Conservation (phyloP, 2,797 vertebrate species). For the Sebastes baramenuke region DNA sequence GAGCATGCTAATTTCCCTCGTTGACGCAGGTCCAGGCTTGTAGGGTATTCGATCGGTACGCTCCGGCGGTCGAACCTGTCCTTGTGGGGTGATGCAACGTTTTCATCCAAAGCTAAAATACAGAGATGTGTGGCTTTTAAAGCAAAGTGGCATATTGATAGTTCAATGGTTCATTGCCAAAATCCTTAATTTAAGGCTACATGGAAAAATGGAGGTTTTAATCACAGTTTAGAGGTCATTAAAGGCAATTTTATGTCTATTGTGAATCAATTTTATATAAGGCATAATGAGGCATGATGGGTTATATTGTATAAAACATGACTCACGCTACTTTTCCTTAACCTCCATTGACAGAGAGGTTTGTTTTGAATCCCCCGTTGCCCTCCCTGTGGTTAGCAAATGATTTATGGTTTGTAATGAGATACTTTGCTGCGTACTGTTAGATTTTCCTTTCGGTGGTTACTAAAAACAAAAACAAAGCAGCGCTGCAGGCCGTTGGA, state of each 20-base stretch:
- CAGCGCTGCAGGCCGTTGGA: background rate
- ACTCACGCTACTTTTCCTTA: background rate
- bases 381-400: conserved; percentile 22
- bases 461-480: background rate
- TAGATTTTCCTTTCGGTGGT: background rate
- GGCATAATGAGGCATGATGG: background rate
- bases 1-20: conserved; percentile 8
- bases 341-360: background rate
- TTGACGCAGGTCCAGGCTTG: conserved; percentile 57
- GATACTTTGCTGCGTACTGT: conserved; percentile 7
- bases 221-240: background rate
- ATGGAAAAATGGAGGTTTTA: background rate
- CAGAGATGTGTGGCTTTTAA: background rate
- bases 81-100: conserved; percentile 16
- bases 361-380: conserved; percentile 10
- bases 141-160: background rate
- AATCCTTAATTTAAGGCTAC: background rate
- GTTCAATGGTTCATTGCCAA: background rate
- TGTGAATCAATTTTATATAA: background rate
- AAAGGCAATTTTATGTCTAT: background rate
- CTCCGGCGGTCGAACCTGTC: conserved; percentile 44
- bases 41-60: background rate
- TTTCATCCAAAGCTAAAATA: background rate
- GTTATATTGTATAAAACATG: background rate
- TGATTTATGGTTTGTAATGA: conserved; percentile 45